phyloP scores from a whole-genome alignment of 2,797 vertebrate genomes.

The Myotis daubentonii region DNA sequence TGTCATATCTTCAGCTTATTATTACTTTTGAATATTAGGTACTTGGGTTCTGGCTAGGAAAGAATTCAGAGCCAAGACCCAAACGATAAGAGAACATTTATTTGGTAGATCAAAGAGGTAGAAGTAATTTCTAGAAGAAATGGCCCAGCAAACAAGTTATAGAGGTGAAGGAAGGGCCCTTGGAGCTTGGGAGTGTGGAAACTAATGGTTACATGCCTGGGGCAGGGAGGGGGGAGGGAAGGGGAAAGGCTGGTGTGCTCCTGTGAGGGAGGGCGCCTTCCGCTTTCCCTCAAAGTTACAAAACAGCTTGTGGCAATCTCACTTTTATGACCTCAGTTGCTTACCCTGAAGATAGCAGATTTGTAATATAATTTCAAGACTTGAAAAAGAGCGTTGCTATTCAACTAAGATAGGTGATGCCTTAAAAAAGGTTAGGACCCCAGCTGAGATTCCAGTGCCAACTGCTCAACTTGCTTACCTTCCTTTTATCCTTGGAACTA shows the following conservation, averaged over 20 bases:
- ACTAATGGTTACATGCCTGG: too few species aligned
- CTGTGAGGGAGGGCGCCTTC: neutral
- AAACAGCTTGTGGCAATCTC: neutral
- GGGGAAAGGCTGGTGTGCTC: too few species aligned
- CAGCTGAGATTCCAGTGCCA: neutral
- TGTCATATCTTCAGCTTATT: neutral
- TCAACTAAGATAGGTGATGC: neutral
- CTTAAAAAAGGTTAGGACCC: slow-evolving; percentile 12
- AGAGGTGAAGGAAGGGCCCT: too few species aligned
- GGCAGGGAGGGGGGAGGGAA: too few species aligned
- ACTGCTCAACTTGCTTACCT: neutral
- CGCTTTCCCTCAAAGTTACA: neutral
- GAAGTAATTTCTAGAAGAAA: too few species aligned
- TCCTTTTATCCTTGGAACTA: neutral
- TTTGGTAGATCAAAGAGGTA: too few species aligned
- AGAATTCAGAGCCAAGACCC: too few species aligned
- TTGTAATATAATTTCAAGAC: slow-evolving; percentile 22
- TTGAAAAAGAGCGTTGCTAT: neutral
- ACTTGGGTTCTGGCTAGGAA: too few species aligned
- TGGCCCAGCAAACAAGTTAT: too few species aligned
- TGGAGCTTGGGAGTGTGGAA: too few species aligned
- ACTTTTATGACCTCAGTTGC: neutral
- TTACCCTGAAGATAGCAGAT: neutral
- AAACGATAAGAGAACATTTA: too few species aligned
- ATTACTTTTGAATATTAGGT: too few species aligned